Evolutionary conservation across 2,888 invertebrate genomes (phyloP).

Genomic region (Cactoblastis cactorum): DNA sequence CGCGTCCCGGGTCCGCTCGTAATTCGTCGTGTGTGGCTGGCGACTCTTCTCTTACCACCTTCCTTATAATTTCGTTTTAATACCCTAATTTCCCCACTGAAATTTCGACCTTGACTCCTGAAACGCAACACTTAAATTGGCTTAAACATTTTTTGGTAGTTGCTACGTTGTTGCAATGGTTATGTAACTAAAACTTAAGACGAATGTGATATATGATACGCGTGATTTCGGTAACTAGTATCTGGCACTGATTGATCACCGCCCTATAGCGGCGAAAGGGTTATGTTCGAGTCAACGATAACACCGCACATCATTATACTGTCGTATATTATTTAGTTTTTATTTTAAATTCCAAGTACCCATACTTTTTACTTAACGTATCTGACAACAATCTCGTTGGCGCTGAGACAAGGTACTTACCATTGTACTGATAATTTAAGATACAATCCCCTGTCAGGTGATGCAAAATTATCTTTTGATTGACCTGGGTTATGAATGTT

Average conservation of each 20-base stretch:
- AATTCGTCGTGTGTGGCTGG: conserved; percentile 77
- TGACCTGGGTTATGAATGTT: too few relatives aligned
- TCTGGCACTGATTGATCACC: conserved; percentile 62
- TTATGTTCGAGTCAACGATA: conserved; percentile 57
- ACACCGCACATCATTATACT: conserved; percentile 19
- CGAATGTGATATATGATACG: conserved; percentile 77
- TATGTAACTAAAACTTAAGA: conserved; percentile 64
- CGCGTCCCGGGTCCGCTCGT: conserved; percentile 63
- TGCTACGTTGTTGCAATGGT: conserved; percentile 29
- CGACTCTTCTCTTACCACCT: conserved; percentile 56
- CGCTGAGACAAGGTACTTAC: too few relatives aligned
- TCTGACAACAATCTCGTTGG: too few relatives aligned
- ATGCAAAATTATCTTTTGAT: too few relatives aligned
- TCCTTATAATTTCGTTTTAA: conserved; percentile 47
- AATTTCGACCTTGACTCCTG: conserved; percentile 32
- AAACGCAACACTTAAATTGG: conserved; percentile 33
- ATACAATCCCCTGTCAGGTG: too few relatives aligned
- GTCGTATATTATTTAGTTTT: too few relatives aligned
- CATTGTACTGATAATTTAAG: too few relatives aligned
- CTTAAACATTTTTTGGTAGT: conserved; percentile 18
- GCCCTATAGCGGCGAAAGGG: conserved; percentile 64
- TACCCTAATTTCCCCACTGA: conserved; percentile 25
- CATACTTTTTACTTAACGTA: too few relatives aligned
- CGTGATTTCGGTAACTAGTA: conserved; percentile 76
- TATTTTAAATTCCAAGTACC: too few relatives aligned